Evolutionary conservation across 2,888 invertebrate genomes (phyloP).

Genomic region (Cactoblastis cactorum): DNA sequence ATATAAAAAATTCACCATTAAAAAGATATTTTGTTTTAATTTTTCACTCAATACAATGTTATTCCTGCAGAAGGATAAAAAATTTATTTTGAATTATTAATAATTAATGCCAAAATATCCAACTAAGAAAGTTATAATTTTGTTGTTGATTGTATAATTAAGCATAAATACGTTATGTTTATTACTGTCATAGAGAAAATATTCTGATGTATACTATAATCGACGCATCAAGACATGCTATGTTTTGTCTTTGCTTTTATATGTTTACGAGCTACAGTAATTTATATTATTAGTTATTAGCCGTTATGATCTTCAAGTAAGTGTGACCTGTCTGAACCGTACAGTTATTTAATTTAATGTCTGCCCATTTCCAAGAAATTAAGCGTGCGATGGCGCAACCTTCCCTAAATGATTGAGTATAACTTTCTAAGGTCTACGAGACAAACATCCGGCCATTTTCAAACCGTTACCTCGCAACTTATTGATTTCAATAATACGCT

Average conservation of each 20-base stretch:
- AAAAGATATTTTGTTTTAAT: no score
- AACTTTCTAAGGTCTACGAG: slow-evolving; percentile 63
- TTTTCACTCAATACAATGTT: no score
- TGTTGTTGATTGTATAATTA: no score
- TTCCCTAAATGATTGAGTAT: slow-evolving; percentile 22
- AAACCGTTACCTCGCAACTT: slow-evolving; percentile 31
- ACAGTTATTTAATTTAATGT: slow-evolving; percentile 8
- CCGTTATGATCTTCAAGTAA: background rate
- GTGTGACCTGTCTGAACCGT: background rate
- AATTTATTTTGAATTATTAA: no score
- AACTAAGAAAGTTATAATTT: no score
- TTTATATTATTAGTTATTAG: background rate
- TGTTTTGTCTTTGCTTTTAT: background rate
- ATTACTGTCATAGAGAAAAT: no score
- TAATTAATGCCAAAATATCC: no score
- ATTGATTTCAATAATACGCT: slow-evolving; percentile 25
- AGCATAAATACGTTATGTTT: no score
- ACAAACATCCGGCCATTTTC: slow-evolving; percentile 63
- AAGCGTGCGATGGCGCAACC: background rate
- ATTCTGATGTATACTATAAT: no score
- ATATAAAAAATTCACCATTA: no score
- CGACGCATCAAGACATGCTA: no score
- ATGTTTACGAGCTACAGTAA: background rate
- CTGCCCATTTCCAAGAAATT: slow-evolving; percentile 9
- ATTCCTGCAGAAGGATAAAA: no score